A percentile compares a stretch with the other conserved stretches of the same genome.
phyloP scores from a whole-genome alignment of 2,113 vertebrate genomes.

The Daboia siamensis region DNA sequence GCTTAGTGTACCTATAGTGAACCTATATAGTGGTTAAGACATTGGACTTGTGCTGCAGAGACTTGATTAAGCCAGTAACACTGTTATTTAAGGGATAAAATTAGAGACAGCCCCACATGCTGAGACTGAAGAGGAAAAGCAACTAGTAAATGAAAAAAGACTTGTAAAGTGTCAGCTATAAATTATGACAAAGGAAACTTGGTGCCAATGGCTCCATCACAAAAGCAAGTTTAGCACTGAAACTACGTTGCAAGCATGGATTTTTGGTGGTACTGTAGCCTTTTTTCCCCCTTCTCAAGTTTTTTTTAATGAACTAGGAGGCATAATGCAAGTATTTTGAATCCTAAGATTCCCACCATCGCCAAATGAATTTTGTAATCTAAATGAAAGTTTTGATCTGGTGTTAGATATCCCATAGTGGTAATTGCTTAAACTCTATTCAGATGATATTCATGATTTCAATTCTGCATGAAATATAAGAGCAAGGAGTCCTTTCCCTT shows the following conservation, averaged over 20 bases:
- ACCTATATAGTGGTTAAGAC: neutral
- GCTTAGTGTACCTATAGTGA: neutral
- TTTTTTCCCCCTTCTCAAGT: neutral
- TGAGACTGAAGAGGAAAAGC: neutral
- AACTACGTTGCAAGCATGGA: neutral
- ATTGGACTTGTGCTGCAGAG: neutral
- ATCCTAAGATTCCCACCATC: neutral
- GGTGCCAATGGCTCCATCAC: neutral
- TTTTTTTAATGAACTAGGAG: neutral
- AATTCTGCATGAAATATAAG: neutral
- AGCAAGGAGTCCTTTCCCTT: neutral
- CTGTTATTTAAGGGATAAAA: neutral
- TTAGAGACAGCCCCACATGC: neutral
- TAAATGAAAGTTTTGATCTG: neutral
- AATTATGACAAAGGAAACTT: neutral
- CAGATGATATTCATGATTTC: neutral
- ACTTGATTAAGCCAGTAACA: neutral
- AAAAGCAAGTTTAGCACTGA: neutral
- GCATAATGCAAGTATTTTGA: neutral
- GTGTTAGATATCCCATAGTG: neutral
- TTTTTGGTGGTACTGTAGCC: neutral
- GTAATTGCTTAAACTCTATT: neutral
- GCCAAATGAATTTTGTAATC: neutral
- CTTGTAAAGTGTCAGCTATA: too few relatives aligned
- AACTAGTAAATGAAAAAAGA: neutral